Conservation (phyloP, 2,888 invertebrate species). For the Taenaris catops region DNA sequence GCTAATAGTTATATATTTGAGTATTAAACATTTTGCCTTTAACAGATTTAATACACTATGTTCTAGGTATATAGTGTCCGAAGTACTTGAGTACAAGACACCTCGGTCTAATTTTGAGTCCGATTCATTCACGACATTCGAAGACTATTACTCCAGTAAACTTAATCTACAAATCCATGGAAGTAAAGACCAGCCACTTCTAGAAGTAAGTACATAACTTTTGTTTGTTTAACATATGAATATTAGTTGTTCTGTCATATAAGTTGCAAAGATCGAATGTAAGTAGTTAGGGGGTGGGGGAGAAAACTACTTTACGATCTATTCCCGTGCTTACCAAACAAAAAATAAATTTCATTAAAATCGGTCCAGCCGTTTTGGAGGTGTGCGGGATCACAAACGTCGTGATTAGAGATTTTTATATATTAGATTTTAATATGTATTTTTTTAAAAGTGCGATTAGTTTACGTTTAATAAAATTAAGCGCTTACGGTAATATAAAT, state of each 20-base stretch:
- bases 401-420: too few species aligned
- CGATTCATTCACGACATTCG: slow-evolving; percentile 80
- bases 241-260: too few species aligned
- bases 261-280: too few species aligned
- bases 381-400: neutral
- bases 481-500: too few species aligned
- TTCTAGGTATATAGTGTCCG: slow-evolving; percentile 83
- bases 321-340: too few species aligned
- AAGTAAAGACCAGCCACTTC: slow-evolving; percentile 83
- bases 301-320: too few species aligned
- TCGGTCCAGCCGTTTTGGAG: neutral
- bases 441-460: too few species aligned
- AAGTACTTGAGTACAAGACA: slow-evolving; percentile 82
- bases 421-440: too few species aligned
- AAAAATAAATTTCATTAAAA: neutral
- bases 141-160: slow-evolving; percentile 87
- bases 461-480: too few species aligned
- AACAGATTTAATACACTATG: neutral
- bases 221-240: too few species aligned
- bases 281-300: too few species aligned
- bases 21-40: too few species aligned
- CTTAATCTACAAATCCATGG: slow-evolving; percentile 84
- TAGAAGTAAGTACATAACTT: slow-evolving; percentile 86
- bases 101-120: slow-evolving; percentile 85
- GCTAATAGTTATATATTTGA: neutral